A percentile compares a stretch with the other conserved stretches of the same genome.
phyloP scores from a whole-genome alignment of 1,140 invertebrate species.

The Meteorus sp. region DNA sequence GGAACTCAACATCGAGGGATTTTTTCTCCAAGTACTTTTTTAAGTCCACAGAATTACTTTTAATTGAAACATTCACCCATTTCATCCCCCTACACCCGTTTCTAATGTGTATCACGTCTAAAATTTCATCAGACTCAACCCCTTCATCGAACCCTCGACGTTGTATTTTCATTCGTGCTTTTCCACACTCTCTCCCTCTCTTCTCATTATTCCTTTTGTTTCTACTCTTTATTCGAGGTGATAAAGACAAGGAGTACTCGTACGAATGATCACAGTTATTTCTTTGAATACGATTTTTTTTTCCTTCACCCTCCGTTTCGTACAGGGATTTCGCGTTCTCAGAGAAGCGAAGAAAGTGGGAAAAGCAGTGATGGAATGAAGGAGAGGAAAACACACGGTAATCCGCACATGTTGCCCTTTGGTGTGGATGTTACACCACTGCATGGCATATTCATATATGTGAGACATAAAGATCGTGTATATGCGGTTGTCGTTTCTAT shows the following conservation, averaged over 20 bases:
- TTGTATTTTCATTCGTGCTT: not conserved
- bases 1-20: not conserved
- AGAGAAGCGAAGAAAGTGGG: not conserved
- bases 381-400: slow-evolving; percentile 13
- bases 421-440: not conserved
- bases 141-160: not conserved
- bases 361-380: too few species aligned
- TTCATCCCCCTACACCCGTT: too few species aligned
- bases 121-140: slow-evolving; percentile 48
- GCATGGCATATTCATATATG: slow-evolving; percentile 7
- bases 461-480: slow-evolving; percentile 7
- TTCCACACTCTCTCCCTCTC: not conserved
- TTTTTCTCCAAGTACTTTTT: slow-evolving; percentile 26
- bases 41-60: slow-evolving; percentile 44
- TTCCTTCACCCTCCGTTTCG: slow-evolving; percentile 10
- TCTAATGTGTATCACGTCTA: too few species aligned
- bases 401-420: slow-evolving; percentile 22
- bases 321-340: not conserved
- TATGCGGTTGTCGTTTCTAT: slow-evolving; percentile 18
- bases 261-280: slow-evolving; percentile 24
- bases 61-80: slow-evolving; percentile 45
- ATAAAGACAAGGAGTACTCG: slow-evolving; percentile 19
- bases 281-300: slow-evolving; percentile 20
- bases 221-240: slow-evolving; percentile 11
- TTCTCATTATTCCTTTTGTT: slow-evolving; percentile 1